Evolutionary conservation across 2,797 vertebrate genomes (phyloP), one percentile per base, ranked within the genome.

Genomic region (Selene dorsalis): DNA sequence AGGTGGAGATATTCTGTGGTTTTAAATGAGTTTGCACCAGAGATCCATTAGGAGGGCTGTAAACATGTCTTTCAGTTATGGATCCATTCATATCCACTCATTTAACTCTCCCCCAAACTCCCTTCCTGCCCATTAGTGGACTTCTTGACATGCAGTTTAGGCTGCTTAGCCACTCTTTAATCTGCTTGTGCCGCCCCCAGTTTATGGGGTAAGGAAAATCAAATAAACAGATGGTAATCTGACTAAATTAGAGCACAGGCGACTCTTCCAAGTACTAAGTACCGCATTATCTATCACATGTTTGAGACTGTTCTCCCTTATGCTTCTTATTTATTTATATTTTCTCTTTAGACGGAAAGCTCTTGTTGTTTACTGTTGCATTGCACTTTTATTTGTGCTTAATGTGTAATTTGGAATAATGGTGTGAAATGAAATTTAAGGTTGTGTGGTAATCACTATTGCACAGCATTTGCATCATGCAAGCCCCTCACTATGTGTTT

Each of bases 141-240:
- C 84, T 89, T 84, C 88, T 92, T 93, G 88, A 93, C 80, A 88
- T 88, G 75, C 35, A 76, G 79, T 91, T 91, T 87, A 91, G 84
- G 84, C 80, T 89, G 88, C 85, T 91, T 90, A 91, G 82, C 83
- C 50, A 56, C 71, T 84, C 84, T 92, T 88, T 93, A 94, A 94
- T 93, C 93, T 91, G 82, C 73, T 77, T 82, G 69, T 87, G 83
- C 83, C 43, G 70, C 83, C 82, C 77, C 76, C 73, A 78, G 75
- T 91, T 91, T 92, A 87, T 89, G 80, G 82, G 77, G 82, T 77
- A 87, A 86, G 68, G 73, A 86, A 90, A 91, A 93, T 89, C 76
- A 91, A 93, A 91, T 91, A 92, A 92, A 91, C 91, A 94, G 92
- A 94, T 92, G 89, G 83, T 85, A 91, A 93, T 94, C 85, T 87